Evolutionary conservation across 2,113 vertebrate genomes (phyloP), one percentile per base, ranked within the genome.

Genomic region (Amblyornis subalaris): DNA sequence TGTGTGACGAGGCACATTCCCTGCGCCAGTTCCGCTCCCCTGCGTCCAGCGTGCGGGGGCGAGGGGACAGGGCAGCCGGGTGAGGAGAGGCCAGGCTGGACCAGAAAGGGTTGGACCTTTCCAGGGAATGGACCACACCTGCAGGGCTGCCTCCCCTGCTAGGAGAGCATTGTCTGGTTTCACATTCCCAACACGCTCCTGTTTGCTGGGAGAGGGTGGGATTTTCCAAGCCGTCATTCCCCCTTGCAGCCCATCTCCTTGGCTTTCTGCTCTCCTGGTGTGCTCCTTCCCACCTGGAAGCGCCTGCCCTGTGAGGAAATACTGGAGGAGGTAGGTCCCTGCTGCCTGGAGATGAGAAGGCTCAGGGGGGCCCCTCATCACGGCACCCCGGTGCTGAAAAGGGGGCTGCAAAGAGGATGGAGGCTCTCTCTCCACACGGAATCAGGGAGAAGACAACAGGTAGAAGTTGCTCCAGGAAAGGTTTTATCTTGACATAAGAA

Each of bases 21-120:
- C 66, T 5, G 44, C 1, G 11, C 73, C 60, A 51, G 40, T 54
- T 80, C 84, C 24, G 7, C 77, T 75, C 44, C 84, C 82, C 1
- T 2, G 1, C 0, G 15, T 0, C 76, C 67, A 54, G 36, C 0
- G 3, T 6, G 6, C 0, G 4, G 53, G 53, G 44, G 22, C 1
- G 1, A 60, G 48, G 33, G 66, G 26, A n/a, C 40, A 60, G 10
- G 33, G 77, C 22, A 62, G 60, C 40, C 8, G 3, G 29, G 42
- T 5, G n/a, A 29, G 3, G 5, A 29, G 6, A 31, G 17, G 22
- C 9, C n/a, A 51, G 36, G 8, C 55, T 10, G 5, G 13, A 23
- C 36, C 67, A 31, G 40, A 12, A 44, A 21, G 2, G 62, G 7
- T 3, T 40, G 60, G n/a, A 16, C 12, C 50, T 65, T 57, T 5